Conservation (phyloP, 2,888 invertebrate species). For the Sialis lutaria region DNA sequence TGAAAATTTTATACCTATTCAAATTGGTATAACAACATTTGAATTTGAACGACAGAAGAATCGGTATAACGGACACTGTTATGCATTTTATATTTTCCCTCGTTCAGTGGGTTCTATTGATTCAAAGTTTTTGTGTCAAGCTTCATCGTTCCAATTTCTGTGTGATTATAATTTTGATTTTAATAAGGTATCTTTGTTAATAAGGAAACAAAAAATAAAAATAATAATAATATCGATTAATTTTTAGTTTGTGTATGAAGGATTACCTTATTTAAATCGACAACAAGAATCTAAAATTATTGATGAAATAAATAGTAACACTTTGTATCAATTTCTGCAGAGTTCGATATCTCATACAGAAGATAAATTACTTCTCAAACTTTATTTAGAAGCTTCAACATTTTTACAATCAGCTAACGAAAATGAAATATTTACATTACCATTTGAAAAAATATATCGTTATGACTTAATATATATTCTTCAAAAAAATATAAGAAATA, state of each 20-base stretch:
- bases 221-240: constrained; percentile 3
- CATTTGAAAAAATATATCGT: constrained; percentile 14
- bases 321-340: constrained; percentile 13
- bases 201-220: background rate
- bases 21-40: constrained; percentile 53
- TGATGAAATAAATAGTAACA: constrained; percentile 22
- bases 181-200: constrained; percentile 43
- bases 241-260: constrained; percentile 45
- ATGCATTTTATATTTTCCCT: constrained; percentile 53
- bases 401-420: constrained; percentile 20
- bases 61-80: constrained; percentile 38
- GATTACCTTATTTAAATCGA: constrained; percentile 47
- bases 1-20: constrained; percentile 38
- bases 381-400: constrained; percentile 17
- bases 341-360: constrained; percentile 13
- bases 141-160: constrained; percentile 44
- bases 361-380: constrained; percentile 24
- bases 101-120: constrained; percentile 40
- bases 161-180: constrained; percentile 48
- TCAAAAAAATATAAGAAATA: constrained; percentile 37
- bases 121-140: constrained; percentile 41
- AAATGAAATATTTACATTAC: constrained; percentile 16
- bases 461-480: constrained; percentile 33
- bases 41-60: constrained; percentile 36
- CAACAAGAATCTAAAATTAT: constrained; percentile 27